Evolutionary conservation across 1,140 invertebrate species (phyloP), one percentile per base, ranked within the genome.

Genomic region (Radopholus similis): DNA sequence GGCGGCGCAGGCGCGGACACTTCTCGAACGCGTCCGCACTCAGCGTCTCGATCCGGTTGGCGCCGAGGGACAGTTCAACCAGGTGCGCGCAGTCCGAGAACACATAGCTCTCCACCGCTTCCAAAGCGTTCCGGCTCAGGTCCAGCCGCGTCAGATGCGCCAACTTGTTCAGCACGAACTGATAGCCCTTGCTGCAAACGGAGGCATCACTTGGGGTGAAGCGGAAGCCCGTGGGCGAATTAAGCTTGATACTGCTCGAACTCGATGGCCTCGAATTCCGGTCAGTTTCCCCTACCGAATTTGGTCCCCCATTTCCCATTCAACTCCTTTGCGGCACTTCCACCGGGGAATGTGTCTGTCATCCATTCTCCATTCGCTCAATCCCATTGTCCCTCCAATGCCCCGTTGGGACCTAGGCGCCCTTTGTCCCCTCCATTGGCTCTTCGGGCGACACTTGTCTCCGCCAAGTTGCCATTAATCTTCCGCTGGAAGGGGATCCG

Each of bases 91-190:
- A 74, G 51, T 79, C 78, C 47, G 73, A 54, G 66, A 79, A 79
- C 21, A 79, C 72, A 58, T 77, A 80, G 28, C 57, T 69, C 2
- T 77, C 72, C 26, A 79, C 66, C 34, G 40, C 11, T 55, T 76
- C 55, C n/a, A 79, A 58, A 23, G 55, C 42, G 66, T 79, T 79
- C 9, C 67, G 30, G 4, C 55, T 60, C 21, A 79, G 56, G 55
- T 78, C 70, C 0, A 79, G 53, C 1, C 51, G 42, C 11, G 65
- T 56, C 11, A 79, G 53, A 49, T 80, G 78, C 11, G 62, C 32
- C 23, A 81, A 66, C 63, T 79, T 80, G 44, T 76, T 79, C 15
- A 79, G 56, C 23, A 75, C 64, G 34, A 79, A 81, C 53, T 76
- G 70, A 64, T 81, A 77, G 5, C 59, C 32, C 26, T 72, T 79